Evolutionary conservation across 1,140 invertebrate genomes (phyloP).

Genomic region (Pteromalus puparum): DNA sequence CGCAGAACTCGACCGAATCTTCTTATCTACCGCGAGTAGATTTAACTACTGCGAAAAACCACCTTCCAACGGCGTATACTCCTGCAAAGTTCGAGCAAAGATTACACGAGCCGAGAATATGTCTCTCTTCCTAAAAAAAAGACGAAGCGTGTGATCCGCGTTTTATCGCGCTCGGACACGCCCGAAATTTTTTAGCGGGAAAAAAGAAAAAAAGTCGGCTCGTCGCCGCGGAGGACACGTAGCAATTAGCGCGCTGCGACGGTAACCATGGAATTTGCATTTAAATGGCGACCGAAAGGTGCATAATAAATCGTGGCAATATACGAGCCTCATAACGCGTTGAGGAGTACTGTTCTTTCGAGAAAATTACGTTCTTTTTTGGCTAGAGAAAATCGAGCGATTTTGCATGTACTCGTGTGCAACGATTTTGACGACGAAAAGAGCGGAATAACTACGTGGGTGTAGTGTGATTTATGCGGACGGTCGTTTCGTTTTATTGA

Average conservation of each 20-base stretch:
- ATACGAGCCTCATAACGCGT: slow-evolving; percentile 55
- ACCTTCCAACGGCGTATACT: background rate
- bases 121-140: no score
- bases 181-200: background rate
- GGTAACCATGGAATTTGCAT: slow-evolving; percentile 72
- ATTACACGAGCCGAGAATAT: background rate
- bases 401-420: background rate
- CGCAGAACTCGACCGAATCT: background rate
- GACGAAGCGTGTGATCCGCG: no score
- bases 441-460: background rate
- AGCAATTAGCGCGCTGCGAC: slow-evolving; percentile 66
- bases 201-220: background rate
- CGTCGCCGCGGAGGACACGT: slow-evolving; percentile 54
- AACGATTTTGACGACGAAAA: background rate
- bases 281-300: slow-evolving; percentile 69
- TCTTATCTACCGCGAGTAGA: background rate
- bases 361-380: background rate
- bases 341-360: background rate
- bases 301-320: slow-evolving; percentile 59
- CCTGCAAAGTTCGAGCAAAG: background rate
- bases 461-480: background rate
- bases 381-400: background rate
- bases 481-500: background rate
- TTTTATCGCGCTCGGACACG: background rate
- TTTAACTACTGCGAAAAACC: background rate